Evolutionary conservation across 1,140 invertebrate genomes (phyloP), one percentile per base, ranked within the genome.

Genomic region (Acyrthosiphon pisum): DNA sequence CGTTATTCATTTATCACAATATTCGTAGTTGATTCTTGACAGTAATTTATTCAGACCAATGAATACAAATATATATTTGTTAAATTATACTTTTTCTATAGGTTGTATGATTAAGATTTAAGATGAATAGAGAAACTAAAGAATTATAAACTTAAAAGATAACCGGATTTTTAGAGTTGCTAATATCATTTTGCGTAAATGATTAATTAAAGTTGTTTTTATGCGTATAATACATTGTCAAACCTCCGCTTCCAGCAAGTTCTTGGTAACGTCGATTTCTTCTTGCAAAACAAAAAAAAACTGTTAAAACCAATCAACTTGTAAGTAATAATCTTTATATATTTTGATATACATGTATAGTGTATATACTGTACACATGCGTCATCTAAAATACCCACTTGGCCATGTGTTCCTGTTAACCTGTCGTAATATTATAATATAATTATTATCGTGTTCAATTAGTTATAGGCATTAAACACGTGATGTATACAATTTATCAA

Each of bases 191-290:
- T 84, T 84, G 83, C 22, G 8, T 84, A 44, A 23, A 83, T 83
- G 37, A 83, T 83, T 41, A 86, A 84, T 26, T 86, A 46, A 86
- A 87, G 83, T 84, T 30, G 84, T 87, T 87, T 46, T 87, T 48
- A 23, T 41, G 11, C 9, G 22, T 41, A 37, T 84, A 26, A 86
- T 84, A 86, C 26, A 44, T 41, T 44, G 23, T 86, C 22, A 22
- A 46, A 87, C 11, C 41, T 18, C 44, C 11, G 44, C 41, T 87
- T 86, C 41, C 3, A 44, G 26, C 83, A 46, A 46, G 18, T 44
- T 86, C 83, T 86, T 41, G 11, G 41, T 84, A 84, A 41, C 37
- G 18, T 87, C 26, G 44, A 48, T 87, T 87, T 87, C 44, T 87
- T 46, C 26, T 87, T 87, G 14, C 41, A 20, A 46, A 87, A 87